phyloP scores from a whole-genome alignment of 2,797 vertebrate genomes.

The Sternarchorhynchus goeldii region DNA sequence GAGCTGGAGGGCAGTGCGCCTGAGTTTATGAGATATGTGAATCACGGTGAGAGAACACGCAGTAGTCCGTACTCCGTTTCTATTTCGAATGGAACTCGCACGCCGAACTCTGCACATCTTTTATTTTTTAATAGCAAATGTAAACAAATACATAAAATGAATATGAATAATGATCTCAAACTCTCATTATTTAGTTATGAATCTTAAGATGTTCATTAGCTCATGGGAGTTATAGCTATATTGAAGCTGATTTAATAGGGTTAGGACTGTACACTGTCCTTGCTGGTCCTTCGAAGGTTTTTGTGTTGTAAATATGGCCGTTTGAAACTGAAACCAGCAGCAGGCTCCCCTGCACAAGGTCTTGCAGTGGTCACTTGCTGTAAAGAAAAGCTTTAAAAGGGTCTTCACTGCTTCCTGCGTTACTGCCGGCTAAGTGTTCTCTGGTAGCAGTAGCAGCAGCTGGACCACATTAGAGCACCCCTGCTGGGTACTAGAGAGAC shows the following conservation, averaged over 20 bases:
- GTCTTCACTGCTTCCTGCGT: background rate
- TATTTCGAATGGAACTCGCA: background rate
- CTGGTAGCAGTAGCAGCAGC: background rate
- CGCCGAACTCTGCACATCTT: background rate
- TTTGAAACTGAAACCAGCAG: too few relatives aligned
- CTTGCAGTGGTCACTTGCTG: background rate
- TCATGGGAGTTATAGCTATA: too few relatives aligned
- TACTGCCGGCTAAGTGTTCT: background rate
- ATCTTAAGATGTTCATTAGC: too few relatives aligned
- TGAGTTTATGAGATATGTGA: background rate
- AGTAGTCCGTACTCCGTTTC: too few relatives aligned
- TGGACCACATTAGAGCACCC: background rate
- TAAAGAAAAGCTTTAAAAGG: conserved; percentile 3
- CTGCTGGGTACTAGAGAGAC: background rate
- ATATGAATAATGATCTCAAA: too few relatives aligned
- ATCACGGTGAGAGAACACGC: background rate
- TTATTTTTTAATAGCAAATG: too few relatives aligned
- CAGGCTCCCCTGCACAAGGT: background rate
- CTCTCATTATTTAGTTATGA: too few relatives aligned
- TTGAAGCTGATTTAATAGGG: too few relatives aligned
- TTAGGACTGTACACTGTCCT: too few relatives aligned
- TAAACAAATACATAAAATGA: too few relatives aligned
- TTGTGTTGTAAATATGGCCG: too few relatives aligned
- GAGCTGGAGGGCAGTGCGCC: background rate
- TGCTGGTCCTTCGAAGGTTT: too few relatives aligned